A percentile compares a stretch with the other conserved stretches of the same genome.
phyloP scores from a whole-genome alignment of 1,140 invertebrate genomes.

The Oryzaephilus surinamensis region DNA sequence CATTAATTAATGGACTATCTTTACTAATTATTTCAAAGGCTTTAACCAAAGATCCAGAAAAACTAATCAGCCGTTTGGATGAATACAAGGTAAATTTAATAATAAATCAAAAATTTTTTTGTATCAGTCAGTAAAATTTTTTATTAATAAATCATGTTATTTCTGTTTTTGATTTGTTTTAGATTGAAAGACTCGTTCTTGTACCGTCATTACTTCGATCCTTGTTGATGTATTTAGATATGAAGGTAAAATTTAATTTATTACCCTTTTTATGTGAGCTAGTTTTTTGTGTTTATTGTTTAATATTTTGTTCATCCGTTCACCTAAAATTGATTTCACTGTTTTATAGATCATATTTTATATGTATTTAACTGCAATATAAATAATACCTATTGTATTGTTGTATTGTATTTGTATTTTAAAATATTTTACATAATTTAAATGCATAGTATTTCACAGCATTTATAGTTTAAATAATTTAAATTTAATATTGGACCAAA shows the following conservation, averaged over 20 bases:
- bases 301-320: too few relatives aligned
- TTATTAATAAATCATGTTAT: not conserved
- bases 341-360: too few relatives aligned
- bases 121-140: too few relatives aligned
- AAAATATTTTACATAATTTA: too few relatives aligned
- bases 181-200: constrained; percentile 59
- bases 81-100: constrained; percentile 56
- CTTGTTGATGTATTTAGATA: constrained; percentile 51
- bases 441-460: too few relatives aligned
- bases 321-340: too few relatives aligned
- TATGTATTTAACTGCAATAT: too few relatives aligned
- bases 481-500: too few relatives aligned
- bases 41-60: constrained; percentile 63
- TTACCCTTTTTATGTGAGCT: not conserved
- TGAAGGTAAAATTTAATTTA: constrained; percentile 24
- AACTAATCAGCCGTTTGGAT: constrained; percentile 53
- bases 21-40: constrained; percentile 60
- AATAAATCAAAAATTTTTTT: too few relatives aligned
- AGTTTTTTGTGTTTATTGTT: too few relatives aligned
- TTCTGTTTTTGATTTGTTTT: not conserved
- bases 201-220: constrained; percentile 73
- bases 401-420: too few relatives aligned
- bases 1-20: constrained; percentile 57
- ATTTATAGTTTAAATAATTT: too few relatives aligned
- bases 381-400: constrained; percentile 6